Evolutionary conservation across 2,797 vertebrate species (phyloP), one percentile per base, ranked within the genome.

Genomic region (Cirrhinus molitorella): DNA sequence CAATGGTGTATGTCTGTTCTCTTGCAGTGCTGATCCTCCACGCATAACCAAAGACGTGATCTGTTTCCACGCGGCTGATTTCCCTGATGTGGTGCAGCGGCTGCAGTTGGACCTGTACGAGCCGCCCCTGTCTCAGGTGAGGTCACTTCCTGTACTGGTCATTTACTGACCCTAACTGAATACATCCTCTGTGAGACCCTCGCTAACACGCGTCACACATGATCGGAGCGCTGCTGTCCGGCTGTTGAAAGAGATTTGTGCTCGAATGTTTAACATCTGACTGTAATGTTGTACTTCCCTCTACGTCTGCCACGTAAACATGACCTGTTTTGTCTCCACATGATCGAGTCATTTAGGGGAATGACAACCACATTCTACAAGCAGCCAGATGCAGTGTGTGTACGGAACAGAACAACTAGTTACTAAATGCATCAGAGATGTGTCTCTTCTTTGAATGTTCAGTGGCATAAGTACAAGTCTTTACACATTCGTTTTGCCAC

Each of bases 11-110:
- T 81, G 55, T 66, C 19, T 71, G 71, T 80, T 34, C 13, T 77
- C 14, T 23, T 66, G 66, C 88, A 99, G 98, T 93, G 92, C 94
- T 86, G 95, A 97, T 88, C 97, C 97, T 92, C 96, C 98, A 91
- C 96, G 97, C 90, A 97, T 99, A 93, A 99, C 98, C 97, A 99
- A 99, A 99, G 98, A 99, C 83, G 98, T 99, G 25, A 95, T 99
- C 91, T 99, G 98, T 95, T 99, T 99, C 94, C 98, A 99, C 76
- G 98, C 98, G 53, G 97, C 95, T 88, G 98, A 99, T 91, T 99
- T 99, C 90, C 87, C 96, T 84, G 96, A 98, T 68, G 97, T 98
- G 40, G 98, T 97, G 89, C 96, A 99, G 88, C 96, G 98, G 91
- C 94, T 99, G 92, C 98, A 99, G 86, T 90, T 99, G 91, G 98